Base-by-base conservation (phyloP, 2,888 invertebrate genomes). In the Lacanobia wlatinum region DNA sequence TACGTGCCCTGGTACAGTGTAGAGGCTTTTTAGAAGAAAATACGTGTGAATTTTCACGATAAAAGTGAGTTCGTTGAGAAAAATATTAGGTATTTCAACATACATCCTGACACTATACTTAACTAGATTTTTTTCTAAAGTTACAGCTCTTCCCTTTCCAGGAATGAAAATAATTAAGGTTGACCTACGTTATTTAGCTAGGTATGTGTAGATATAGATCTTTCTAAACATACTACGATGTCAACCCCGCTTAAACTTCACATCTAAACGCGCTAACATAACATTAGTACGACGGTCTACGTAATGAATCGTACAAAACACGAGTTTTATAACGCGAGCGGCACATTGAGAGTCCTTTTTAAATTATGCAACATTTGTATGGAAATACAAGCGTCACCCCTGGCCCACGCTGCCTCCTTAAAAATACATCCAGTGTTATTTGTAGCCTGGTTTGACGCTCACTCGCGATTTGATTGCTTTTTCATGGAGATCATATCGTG, bases 291-390 rank as follows among this genome's bases (percentile, higher is more conserved):
- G 75, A 74, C 80, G 76, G 79, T 79, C 67, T 70, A 83, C 72
- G 82, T 88, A 91, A 92, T 90, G 90, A 90, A 87, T 88, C 87
- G 86, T 89, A 90, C 91, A 92, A 93, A 93, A 92, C 86, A 88
- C 88, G 88, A 90, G 85, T 91, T 93, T 93, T 93, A 92, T 91
- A 92, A 90, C 90, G 88, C 88, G 84, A 89, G 77, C 85, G 85
- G 87, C 86, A 88, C 90, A 91, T 90, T 86, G 87, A 88, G 88
- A 90, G 87, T 87, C 88, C 90, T 89, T 88, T 92, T 91, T 95
- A 96, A 96, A 95, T 95, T 95, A 95, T 95, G 93, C 95, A 95
- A 93, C 95, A 96, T 96, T 96, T 95, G 92, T 94, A 96, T 96
- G 96, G 94, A 93, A 96, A 96, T 95, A 92, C 86, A 89, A 87